Evolutionary conservation across 2,797 vertebrate genomes (phyloP), one percentile per base, ranked within the genome.

Genomic region (Malacoraja senta): DNA sequence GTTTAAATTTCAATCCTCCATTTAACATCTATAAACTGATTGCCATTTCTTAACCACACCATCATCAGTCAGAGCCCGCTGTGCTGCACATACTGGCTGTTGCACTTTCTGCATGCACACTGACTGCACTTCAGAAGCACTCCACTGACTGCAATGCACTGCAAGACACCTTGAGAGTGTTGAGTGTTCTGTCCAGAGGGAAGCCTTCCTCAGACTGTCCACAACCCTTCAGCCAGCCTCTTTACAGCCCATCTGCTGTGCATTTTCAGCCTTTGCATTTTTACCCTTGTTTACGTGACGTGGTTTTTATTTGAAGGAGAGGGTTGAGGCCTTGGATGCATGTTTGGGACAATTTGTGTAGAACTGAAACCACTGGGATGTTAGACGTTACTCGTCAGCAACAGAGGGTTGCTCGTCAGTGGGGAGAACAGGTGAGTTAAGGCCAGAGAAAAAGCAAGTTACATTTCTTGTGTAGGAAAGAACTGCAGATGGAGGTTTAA

Each of bases 171-270:
- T 13, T 35, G 77, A 78, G 77, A 13, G n/a, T 32, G 13, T 15
- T 2, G 15, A 32, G 10, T 8, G 29, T 12, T 3, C 29, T 32
- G n/a, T 78, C n/a, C 8, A 77, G 29, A 77, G 12, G 76, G 26
- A 9, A n/a, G 10, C 29, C 76, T 77, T 77, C 15, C 2, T 32
- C 3, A 1, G 8, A n/a, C n/a, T 12, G 8, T 29, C 8, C 6
- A 77, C 29, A 77, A 10, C 29, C 76, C 10, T 0, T 13, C 8
- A 29, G 12, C 10, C 76, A 78, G 29, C n/a, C 76, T 78, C n/a
- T 78, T 78, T 78, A 78, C 77, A 78, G 77, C n/a, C 68, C 77
- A 32, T n/a, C 77, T 78, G n/a, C 77, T 78, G n/a, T 78, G n/a
- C 9, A 78, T 32, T 78, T 78, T 78, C 77, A 78, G 77, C 77